Base-by-base conservation (phyloP, 2,888 invertebrate species). In the Scaptomyza tumidula region DNA sequence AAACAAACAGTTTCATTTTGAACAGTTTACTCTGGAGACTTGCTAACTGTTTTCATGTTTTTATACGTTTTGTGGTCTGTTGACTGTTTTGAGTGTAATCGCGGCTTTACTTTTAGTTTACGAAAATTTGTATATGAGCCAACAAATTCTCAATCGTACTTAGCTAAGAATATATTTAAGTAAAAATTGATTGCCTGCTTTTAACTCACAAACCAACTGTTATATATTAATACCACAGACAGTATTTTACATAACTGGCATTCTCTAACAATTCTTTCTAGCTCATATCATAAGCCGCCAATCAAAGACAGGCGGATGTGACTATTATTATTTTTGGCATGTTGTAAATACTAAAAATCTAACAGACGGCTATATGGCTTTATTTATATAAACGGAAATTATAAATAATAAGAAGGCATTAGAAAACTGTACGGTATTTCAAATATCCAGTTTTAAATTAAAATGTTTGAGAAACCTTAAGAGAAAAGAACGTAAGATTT, bases 1-100 rank as follows among this genome's bases (percentile, higher is more conserved):
- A 69, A 49, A 85, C 45, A 41, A 85, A 71, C 57, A 78, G 46
- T 64, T 87, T 77, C 84, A 87, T 85, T 44, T 33, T 55, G 27
- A 41, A n/a, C 44, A 43, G 24, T 6, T 29, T 48, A 71, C 49
- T 82, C 35, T 57, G 13, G 6, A 0, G 31, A 6, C 31, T 27
- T 37, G 41, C 0, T 7, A 16, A 13, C 2, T 31, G 3, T 24
- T 6, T n/a, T 6, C 0, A 1, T 7, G n/a, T n/a, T 70, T 69
- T 52, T 56, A 56, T 70, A 35, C 11, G 0, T 6, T 48, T 37
- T 10, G 10, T 4, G 7, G 7, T 37, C 7, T 6, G 9, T n/a
- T 43, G 35, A 27, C 7, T 29, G 14, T 39, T 16, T 41, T 6
- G 11, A n/a, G 3, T 29, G 9, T 9, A 62, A 71, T 71, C 52